A percentile compares a stretch with the other conserved stretches of the same genome.
Evolutionary conservation across 2,797 vertebrate genomes (phyloP).

Genomic region (Anguilla obscura): DNA sequence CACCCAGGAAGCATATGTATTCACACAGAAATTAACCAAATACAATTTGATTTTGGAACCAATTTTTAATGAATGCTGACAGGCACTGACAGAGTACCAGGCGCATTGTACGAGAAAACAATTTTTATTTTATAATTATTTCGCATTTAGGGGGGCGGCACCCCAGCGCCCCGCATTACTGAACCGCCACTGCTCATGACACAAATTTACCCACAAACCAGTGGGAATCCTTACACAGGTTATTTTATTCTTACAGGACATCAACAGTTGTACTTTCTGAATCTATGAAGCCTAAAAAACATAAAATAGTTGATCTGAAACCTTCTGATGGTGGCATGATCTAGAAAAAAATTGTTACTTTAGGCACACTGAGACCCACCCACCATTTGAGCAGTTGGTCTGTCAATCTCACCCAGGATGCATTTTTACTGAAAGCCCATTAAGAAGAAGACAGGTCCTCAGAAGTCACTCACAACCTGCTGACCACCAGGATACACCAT

Average conservation of each 20-base stretch:
- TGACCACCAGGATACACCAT: neutral
- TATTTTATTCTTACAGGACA: neutral
- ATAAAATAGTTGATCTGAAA: neutral
- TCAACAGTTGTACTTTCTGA: neutral
- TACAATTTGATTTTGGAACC: too few species aligned
- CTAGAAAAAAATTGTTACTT: neutral
- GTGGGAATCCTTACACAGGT: neutral
- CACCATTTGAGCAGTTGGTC: neutral
- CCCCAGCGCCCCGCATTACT: too few species aligned
- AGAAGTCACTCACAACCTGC: neutral
- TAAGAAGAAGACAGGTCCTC: neutral
- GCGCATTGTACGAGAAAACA: too few species aligned
- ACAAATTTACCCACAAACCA: neutral
- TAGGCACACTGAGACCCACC: neutral
- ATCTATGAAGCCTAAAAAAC: neutral
- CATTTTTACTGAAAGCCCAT: neutral
- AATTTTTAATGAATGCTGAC: too few species aligned
- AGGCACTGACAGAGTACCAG: too few species aligned
- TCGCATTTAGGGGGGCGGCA: too few species aligned
- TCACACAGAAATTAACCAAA: too few species aligned
- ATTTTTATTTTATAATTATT: too few species aligned
- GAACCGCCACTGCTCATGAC: neutral
- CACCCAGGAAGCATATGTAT: too few species aligned
- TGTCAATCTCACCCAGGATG: neutral
- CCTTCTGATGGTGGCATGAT: neutral